A percentile compares a stretch with the other conserved stretches of the same genome.
Conservation (phyloP, 2,797 vertebrate genomes). For the Meriones psammophilus region DNA sequence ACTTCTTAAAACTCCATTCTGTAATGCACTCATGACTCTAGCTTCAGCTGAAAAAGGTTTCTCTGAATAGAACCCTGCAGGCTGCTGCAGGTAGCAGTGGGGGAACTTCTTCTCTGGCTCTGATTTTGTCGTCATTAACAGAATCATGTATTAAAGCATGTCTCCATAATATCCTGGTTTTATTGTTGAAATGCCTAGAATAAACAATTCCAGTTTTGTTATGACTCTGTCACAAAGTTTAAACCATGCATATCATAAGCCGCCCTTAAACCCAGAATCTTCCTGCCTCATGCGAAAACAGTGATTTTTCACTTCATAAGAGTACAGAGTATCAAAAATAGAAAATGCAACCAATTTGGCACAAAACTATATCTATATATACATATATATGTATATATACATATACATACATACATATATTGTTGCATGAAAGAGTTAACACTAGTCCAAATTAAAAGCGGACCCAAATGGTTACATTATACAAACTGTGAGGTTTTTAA, state of each 20-base stretch:
- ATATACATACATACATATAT: too few relatives aligned
- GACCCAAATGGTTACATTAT: too few relatives aligned
- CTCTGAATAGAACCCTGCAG: background rate
- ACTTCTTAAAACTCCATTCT: background rate
- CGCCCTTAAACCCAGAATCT: too few relatives aligned
- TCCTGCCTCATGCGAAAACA: too few relatives aligned
- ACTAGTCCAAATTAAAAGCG: too few relatives aligned
- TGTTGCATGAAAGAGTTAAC: too few relatives aligned
- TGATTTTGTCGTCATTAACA: background rate
- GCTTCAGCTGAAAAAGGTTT: background rate
- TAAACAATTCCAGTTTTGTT: background rate
- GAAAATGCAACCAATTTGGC: background rate
- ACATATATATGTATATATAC: too few relatives aligned
- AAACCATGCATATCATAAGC: too few relatives aligned
- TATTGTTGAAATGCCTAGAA: background rate
- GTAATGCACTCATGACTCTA: too few relatives aligned
- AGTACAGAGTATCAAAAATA: background rate
- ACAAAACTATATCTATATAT: background rate
- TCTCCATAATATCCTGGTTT: background rate
- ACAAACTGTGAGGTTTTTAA: too few relatives aligned
- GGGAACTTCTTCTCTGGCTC: background rate
- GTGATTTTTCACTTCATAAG: background rate
- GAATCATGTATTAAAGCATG: background rate
- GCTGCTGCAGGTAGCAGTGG: background rate
- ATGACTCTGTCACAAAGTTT: too few relatives aligned